Conservation (phyloP, 2,888 invertebrate species). For the Sarcophaga caerulescens region DNA sequence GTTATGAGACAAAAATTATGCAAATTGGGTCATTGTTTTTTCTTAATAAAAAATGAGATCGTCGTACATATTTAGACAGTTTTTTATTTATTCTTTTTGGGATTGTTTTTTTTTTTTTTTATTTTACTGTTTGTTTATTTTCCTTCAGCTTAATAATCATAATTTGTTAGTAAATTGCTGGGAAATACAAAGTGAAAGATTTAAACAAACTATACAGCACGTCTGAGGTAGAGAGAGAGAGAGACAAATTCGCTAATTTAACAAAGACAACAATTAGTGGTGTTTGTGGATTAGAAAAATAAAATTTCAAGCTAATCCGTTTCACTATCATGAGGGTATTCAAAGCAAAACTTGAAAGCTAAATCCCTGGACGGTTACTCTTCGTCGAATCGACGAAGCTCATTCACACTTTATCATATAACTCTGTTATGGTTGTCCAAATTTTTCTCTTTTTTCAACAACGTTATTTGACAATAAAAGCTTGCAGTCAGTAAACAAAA, state of each 20-base stretch:
- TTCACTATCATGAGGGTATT: background rate
- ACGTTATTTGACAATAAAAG: too few species aligned
- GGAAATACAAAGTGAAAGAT: conserved; percentile 50
- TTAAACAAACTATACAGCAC: background rate
- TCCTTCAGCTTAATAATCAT: conserved; percentile 30
- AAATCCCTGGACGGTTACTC: too few species aligned
- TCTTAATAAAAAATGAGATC: conserved; percentile 22
- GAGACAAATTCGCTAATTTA: conserved; percentile 28
- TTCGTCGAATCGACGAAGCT: too few species aligned
- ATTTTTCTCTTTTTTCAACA: too few species aligned
- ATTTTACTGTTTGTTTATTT: background rate
- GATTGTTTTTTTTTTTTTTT: conserved; percentile 1
- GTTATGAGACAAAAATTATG: conserved; percentile 68
- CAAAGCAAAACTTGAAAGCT: too few species aligned
- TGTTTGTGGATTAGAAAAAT: conserved; percentile 1
- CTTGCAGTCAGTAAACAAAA: too few species aligned
- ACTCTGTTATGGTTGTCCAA: too few species aligned
- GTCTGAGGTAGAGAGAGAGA: background rate
- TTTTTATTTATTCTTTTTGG: conserved; percentile 1
- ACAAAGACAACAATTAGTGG: conserved; percentile 48
- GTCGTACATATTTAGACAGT: conserved; percentile 22
- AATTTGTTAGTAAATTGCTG: conserved; percentile 59
- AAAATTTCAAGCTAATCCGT: background rate
- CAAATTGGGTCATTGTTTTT: conserved; percentile 61
- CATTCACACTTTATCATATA: too few species aligned